Conservation (phyloP, 2,888 invertebrate species). For the Erpobdella octoculata region DNA sequence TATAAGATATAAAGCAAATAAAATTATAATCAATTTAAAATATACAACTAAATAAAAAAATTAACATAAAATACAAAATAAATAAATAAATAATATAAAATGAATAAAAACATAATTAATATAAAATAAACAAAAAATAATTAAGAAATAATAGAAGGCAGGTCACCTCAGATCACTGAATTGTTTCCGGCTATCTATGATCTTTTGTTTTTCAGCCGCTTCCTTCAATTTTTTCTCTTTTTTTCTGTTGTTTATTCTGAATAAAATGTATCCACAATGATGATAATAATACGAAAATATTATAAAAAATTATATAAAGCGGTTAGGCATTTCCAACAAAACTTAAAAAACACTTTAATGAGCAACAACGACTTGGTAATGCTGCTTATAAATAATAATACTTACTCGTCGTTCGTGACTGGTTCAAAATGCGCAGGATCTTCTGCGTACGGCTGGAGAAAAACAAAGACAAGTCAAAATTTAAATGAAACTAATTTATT, state of each 20-base stretch:
- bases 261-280: neutral
- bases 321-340: no score
- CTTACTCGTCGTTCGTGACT: conserved; percentile 83
- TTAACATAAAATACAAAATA: no score
- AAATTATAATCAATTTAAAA: no score
- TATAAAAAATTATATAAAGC: no score
- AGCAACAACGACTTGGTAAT: neutral
- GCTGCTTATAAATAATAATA: conserved; percentile 36
- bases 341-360: neutral
- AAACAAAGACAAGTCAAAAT: conserved; percentile 20
- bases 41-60: no score
- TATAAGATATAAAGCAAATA: no score
- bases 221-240: conserved; percentile 92
- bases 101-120: no score
- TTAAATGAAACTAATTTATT: neutral
- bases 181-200: conserved; percentile 86
- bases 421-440: conserved; percentile 99
- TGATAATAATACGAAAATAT: neutral
- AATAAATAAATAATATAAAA: no score
- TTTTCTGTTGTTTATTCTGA: conserved; percentile 60
- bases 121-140: no score
- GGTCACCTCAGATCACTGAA: conserved; percentile 71
- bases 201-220: conserved; percentile 86
- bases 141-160: no score
- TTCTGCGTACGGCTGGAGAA: conserved; percentile 71